Base-by-base conservation (phyloP, 1,140 invertebrate species). In the Thrips palmi region DNA sequence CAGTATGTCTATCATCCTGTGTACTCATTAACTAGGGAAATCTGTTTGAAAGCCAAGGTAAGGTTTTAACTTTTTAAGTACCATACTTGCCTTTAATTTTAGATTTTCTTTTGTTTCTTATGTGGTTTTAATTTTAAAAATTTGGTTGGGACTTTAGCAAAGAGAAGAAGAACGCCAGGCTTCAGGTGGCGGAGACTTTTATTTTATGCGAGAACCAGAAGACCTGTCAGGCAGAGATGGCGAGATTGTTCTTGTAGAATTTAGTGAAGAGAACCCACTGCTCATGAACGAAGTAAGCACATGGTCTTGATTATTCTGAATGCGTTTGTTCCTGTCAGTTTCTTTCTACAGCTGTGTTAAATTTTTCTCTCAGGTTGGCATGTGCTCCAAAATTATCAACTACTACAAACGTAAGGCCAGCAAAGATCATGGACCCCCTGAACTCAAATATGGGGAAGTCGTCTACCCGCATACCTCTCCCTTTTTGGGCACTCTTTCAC, bases 301-400 rank as follows among this genome's bases (percentile, higher is more conserved):
- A 21, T n/a, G n/a, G n/a, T n/a, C n/a, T n/a, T n/a, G n/a, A n/a
- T n/a, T n/a, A 50, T 52, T 39, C 8, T 12, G 7, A 22, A 22
- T n/a, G 17, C 31, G 3, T 33, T 12, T 21, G 8, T 7, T 36
- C 14, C 15, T 1, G 11, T 15, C 2, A 32, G 22, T 41, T 14
- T 24, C 3, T 28, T 30, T 4, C 24, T 17, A 25, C 3, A 39
- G 24, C 33, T 31, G 21, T n/a, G 11, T 31, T 33, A 31, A 10
- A 18, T 11, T 2, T 1, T 38, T n/a, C 40, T 62, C 58, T 47
- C 59, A 76, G 62, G 78, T 85, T 23, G 96, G 96, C 36, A 99
- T 99, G 96, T 94, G 91, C 48, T 89, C 88, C 0, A 96, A 96
- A 61, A 77, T 99, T 31, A 96, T 97, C 56, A 99, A 97, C 55